Evolutionary conservation across 1,140 invertebrate genomes (phyloP), one percentile per base, ranked within the genome.

Genomic region (Halesus radiatus): DNA sequence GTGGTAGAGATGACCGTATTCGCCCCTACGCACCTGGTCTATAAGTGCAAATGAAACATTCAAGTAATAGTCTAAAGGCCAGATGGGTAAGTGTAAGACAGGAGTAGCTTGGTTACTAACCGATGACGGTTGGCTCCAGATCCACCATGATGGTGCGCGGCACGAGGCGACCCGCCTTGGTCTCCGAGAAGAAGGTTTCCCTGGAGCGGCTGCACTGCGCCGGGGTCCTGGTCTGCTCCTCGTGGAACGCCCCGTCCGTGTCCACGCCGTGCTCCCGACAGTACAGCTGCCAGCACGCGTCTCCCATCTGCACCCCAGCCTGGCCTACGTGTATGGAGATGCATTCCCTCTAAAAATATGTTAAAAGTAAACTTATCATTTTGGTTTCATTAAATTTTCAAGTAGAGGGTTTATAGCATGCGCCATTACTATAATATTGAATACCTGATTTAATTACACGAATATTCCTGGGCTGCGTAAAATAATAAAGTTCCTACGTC

Each of bases 271-370:
- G 95, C 86, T 96, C 95, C 54, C 96, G 87, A 86, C 95, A 96
- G 88, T 96, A 96, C 56, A 97, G 90, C 88, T 96, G 95, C 93
- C 93, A 94, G 84, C 92, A 93, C 20, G 94, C 93, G 88, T 95
- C 95, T 62, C 95, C 95, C 86, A 97, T 96, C 89, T 97, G 96
- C 54, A 96, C 94, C 66, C 96, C 96, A 23, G 95, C 95, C 89
- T 97, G 96, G 10, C 95, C 95, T 79, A 96, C 91, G 88, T 96
- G 95, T 82, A 96, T 89, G 77, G 93, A 95, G 79, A 96, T 94
- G 87, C 94, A 95, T 89, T 96, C 95, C 85, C 87, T 87, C 88
- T 89, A 86, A 80, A 77, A 84, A 53, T 52, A 45, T 45, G 37
- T 45, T 13, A 45, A 45, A 45, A 45, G 10, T 13, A 29, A 29